These are phyloP conservation scores for Mythimna lalbum DNA, from an alignment of 2,888 invertebrate genomes.

Conservation along the genomic window DNA sequence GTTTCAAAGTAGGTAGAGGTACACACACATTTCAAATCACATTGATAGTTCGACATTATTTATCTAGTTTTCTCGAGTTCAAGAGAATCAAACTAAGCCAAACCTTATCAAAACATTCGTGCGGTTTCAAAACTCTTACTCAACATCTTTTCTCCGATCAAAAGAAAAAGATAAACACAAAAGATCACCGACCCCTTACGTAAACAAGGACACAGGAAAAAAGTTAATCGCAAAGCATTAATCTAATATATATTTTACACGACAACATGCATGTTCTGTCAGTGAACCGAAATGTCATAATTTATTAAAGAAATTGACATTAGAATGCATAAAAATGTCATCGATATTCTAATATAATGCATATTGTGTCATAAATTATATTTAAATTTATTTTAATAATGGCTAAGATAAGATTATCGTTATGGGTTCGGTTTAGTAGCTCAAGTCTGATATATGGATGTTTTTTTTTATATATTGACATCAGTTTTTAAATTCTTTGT, in stretches of 20 bases:
- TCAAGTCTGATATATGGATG: constrained; percentile 14
- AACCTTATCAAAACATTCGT: constrained; percentile 17
- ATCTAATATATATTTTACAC: constrained; percentile 24
- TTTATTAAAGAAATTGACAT: constrained; percentile 41
- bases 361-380: constrained; percentile 32
- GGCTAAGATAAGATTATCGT: constrained; percentile 5
- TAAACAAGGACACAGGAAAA: constrained; percentile 16
- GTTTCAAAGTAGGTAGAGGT: no score
- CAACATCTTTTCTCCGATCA: constrained; percentile 5
- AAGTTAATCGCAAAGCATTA: constrained; percentile 21
- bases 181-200: constrained; percentile 24
- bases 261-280: constrained; percentile 41
- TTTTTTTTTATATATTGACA: constrained; percentile 20
- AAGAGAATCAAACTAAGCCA: neutral
- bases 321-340: constrained; percentile 45
- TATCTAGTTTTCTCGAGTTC: constrained; percentile 3
- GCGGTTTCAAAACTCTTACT: constrained; percentile 23
- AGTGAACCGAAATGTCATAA: constrained; percentile 30
- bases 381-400: constrained; percentile 30
- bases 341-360: constrained; percentile 46
- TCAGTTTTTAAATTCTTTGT: neutral
- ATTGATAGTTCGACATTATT: constrained; percentile 9
- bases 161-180: constrained; percentile 10
- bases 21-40: constrained; percentile 5
- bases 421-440: constrained; percentile 18